Conservation (phyloP, 2,797 vertebrate genomes). For the Malacoraja senta region DNA sequence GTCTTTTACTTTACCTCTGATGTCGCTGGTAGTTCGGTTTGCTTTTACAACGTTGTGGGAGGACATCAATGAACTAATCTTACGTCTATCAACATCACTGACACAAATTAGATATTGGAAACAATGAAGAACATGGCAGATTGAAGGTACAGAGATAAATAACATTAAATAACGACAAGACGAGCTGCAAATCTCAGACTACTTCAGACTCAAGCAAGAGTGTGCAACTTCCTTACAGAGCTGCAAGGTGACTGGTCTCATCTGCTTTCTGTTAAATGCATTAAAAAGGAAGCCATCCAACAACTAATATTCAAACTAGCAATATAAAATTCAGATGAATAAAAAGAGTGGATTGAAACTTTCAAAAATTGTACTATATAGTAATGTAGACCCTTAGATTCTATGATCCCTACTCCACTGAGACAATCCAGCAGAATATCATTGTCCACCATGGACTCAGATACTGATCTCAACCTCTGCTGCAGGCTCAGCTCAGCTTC, state of each 20-base stretch:
- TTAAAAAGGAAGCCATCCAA: background rate
- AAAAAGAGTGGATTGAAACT: background rate
- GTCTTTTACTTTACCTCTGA: background rate
- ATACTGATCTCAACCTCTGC: no score
- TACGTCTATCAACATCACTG: background rate
- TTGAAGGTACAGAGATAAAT: background rate
- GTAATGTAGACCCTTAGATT: no score
- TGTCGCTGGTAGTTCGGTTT: background rate
- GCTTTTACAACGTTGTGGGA: background rate
- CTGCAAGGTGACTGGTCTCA: background rate
- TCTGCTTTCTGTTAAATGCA: background rate
- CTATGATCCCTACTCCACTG: no score
- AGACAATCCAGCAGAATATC: no score
- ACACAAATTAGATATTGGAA: background rate
- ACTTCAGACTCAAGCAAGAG: background rate
- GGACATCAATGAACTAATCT: background rate
- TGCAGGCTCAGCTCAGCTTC: no score
- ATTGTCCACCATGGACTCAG: no score
- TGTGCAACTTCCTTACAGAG: no score
- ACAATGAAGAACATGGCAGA: background rate
- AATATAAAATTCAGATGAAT: background rate
- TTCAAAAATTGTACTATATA: no score
- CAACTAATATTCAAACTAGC: background rate
- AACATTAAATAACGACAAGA: background rate
- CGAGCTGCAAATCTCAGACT: background rate